Evolutionary conservation across 2,888 invertebrate species (phyloP).

Genomic region (Cosmorhoe ocellata): DNA sequence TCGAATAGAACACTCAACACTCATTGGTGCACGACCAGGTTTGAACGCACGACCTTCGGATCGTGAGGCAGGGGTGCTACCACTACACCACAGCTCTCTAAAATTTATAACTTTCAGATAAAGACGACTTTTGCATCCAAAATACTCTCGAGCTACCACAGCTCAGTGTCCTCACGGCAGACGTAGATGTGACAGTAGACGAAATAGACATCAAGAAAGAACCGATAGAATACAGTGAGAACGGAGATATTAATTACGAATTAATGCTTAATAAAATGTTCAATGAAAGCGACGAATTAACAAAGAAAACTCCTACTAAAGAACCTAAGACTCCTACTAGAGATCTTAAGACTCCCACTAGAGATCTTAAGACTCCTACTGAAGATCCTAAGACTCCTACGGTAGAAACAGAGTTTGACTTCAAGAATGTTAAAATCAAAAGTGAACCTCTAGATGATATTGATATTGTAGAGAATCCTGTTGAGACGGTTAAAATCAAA

Average conservation of each 20-base stretch:
- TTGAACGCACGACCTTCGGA: no score
- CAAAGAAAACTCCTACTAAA: neutral
- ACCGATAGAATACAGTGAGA: constrained; percentile 1
- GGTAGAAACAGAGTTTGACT: neutral
- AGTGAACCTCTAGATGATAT: constrained; percentile 25
- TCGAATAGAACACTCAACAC: no score
- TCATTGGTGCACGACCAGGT: no score
- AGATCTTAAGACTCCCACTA: neutral
- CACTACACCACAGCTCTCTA: no score
- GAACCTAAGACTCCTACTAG: neutral
- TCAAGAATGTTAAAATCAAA: constrained; percentile 18
- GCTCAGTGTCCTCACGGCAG: neutral
- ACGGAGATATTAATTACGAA: constrained; percentile 17
- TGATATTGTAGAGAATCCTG: constrained; percentile 12
- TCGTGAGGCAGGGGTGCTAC: no score
- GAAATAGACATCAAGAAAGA: constrained; percentile 17
- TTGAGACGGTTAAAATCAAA: constrained; percentile 9
- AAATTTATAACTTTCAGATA: constrained; percentile 3
- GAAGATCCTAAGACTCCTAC: neutral
- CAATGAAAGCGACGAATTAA: neutral
- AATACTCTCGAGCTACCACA: neutral
- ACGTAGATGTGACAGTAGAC: constrained; percentile 1
- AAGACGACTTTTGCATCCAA: neutral
- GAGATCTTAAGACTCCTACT: neutral
- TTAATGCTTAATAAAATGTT: constrained; percentile 23